These are phyloP conservation scores for Anhinga rufa DNA, from an alignment of 2,113 vertebrate species.

Conservation along the genomic window DNA sequence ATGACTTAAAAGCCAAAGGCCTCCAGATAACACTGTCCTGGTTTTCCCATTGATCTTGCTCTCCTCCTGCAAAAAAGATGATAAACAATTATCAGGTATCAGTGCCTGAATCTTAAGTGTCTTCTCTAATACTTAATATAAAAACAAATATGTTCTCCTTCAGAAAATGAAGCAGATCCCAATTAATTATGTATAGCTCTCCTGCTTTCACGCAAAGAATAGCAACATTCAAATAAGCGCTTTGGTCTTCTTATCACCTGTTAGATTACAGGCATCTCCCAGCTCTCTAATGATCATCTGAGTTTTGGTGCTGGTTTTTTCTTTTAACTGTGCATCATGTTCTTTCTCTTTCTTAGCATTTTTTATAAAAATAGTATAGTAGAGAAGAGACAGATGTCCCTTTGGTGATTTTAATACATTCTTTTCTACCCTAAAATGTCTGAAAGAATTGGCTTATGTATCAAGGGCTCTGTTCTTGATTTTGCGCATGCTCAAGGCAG, in stretches of 20 bases:
- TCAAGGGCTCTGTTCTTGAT: not conserved
- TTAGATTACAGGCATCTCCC: conserved; percentile 45
- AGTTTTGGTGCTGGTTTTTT: not conserved
- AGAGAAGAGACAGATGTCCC: not conserved
- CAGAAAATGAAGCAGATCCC: conserved; percentile 62
- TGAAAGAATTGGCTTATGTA: not conserved
- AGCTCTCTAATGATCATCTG: conserved; percentile 7
- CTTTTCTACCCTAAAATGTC: not conserved
- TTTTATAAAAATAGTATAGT: conserved; percentile 9
- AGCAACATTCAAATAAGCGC: not conserved
- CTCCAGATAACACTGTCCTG: not conserved
- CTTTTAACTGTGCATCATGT: not conserved
- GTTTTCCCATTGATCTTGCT: not conserved
- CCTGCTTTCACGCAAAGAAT: not conserved
- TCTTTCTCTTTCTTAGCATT: not conserved
- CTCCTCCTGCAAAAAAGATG: not conserved
- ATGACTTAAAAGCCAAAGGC: not conserved
- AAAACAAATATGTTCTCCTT: conserved; percentile 52
- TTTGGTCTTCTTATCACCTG: conserved; percentile 39
- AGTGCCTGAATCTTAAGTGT: conserved; percentile 44
- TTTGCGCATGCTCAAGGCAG: not conserved
- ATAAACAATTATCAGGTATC: conserved; percentile 42
- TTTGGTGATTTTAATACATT: not conserved
- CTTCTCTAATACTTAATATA: conserved; percentile 56
- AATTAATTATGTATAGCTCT: conserved; percentile 60